These are phyloP conservation scores for Cantharis rustica DNA, from an alignment of 2,888 invertebrate species.

Conservation along the genomic window DNA sequence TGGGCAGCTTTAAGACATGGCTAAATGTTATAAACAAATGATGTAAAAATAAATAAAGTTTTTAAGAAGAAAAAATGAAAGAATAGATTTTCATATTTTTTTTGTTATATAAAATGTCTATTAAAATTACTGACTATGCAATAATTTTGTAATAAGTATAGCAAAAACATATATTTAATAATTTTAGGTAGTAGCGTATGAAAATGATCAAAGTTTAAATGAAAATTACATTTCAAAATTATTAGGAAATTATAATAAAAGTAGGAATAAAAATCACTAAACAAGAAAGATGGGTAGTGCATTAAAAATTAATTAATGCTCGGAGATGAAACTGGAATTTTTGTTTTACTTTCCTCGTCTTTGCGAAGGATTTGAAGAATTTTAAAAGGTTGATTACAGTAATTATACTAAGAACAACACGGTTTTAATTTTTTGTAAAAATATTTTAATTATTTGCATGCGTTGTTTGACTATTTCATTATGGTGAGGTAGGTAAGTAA, in stretches of 20 bases:
- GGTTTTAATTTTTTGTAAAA: background rate
- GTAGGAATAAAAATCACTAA: slow-evolving; percentile 57
- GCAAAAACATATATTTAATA: background rate
- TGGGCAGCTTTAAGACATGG: no score
- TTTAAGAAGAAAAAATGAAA: no score
- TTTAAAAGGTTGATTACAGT: slow-evolving; percentile 15
- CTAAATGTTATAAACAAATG: no score
- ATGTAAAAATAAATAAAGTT: no score
- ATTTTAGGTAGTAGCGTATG: slow-evolving; percentile 10
- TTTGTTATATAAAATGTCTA: no score
- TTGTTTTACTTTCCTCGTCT: slow-evolving; percentile 34
- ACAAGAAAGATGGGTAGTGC: slow-evolving; percentile 48
- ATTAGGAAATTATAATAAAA: slow-evolving; percentile 67
- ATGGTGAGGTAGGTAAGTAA: background rate
- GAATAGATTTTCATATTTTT: no score
- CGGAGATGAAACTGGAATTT: slow-evolving; percentile 45
- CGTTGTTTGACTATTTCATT: background rate
- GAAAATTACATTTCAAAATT: slow-evolving; percentile 64
- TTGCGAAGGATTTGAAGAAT: slow-evolving; percentile 20
- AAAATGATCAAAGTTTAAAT: slow-evolving; percentile 48
- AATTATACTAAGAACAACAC: slow-evolving; percentile 7
- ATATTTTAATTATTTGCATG: background rate
- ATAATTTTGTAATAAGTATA: no score
- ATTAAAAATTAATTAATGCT: slow-evolving; percentile 52
- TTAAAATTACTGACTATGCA: no score